Conservation (phyloP, 2,888 invertebrate genomes). For the Campoplex capitator region DNA sequence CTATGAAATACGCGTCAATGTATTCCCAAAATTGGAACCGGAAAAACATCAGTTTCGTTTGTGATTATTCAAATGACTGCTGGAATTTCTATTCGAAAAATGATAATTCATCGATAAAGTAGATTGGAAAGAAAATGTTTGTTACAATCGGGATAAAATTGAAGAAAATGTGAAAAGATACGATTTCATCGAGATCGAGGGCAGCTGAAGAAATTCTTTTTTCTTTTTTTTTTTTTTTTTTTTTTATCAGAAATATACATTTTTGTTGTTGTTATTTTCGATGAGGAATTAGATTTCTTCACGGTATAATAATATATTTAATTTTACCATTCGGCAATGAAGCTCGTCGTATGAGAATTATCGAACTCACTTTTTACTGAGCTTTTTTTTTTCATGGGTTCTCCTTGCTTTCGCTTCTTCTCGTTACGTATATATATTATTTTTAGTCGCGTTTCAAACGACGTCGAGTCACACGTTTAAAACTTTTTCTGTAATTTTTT, state of each 20-base stretch:
- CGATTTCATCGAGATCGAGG: background rate
- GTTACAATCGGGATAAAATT: too few relatives aligned
- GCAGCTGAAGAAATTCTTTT: background rate
- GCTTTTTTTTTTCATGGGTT: background rate
- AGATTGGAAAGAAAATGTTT: background rate
- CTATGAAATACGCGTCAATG: too few relatives aligned
- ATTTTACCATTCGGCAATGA: conserved; percentile 19
- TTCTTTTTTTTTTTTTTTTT: background rate
- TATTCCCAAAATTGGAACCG: background rate
- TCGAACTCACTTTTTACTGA: conserved; percentile 1
- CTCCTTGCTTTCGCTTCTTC: background rate
- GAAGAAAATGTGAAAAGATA: background rate
- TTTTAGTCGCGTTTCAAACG: background rate
- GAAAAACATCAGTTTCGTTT: background rate
- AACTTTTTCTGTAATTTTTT: background rate
- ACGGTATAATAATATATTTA: conserved; percentile 3
- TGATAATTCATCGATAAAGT: background rate
- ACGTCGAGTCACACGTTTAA: conserved; percentile 37
- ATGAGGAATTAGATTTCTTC: conserved; percentile 11
- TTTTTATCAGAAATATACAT: background rate
- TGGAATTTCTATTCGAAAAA: background rate
- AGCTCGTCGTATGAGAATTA: conserved; percentile 19
- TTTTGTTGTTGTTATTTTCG: background rate
- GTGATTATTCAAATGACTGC: too few relatives aligned
- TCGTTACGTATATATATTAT: background rate